phyloP scores from a whole-genome alignment of 2,113 vertebrate species.

The Corythornis vintsioides region DNA sequence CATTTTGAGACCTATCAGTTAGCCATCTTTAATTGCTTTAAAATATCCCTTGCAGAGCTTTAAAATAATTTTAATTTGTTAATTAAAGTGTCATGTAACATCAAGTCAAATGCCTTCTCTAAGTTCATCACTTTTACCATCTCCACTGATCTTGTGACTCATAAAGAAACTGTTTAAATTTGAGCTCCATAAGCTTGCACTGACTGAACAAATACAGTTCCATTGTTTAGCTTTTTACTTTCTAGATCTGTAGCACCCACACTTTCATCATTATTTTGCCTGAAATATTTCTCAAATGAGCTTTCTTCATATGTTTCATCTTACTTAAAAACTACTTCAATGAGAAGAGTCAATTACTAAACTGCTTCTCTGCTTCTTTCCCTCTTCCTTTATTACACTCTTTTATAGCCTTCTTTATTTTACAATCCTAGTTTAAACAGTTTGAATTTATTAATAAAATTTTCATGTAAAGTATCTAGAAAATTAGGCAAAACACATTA shows the following conservation, averaged over 20 bases:
- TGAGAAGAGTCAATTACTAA: neutral
- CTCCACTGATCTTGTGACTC: neutral
- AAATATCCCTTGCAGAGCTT: conserved; percentile 11
- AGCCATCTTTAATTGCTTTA: conserved; percentile 7
- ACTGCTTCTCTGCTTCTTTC: neutral
- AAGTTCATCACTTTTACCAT: neutral
- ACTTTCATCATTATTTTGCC: neutral
- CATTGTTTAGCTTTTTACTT: neutral
- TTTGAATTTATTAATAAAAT: neutral
- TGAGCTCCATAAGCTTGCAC: neutral
- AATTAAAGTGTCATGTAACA: conserved; percentile 15
- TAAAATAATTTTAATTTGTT: conserved; percentile 16
- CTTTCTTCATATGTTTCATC: neutral
- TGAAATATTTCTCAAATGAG: neutral
- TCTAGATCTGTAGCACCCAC: neutral
- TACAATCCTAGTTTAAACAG: neutral
- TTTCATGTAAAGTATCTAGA: neutral
- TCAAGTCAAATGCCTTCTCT: neutral
- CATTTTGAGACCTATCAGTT: conserved; percentile 30
- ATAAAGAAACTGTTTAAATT: conserved; percentile 12
- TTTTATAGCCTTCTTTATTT: neutral
- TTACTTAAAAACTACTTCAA: neutral
- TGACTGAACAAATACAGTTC: neutral
- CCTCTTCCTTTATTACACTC: neutral
- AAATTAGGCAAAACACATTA: neutral